A percentile compares a stretch with the other conserved stretches of the same genome.
Evolutionary conservation across 2,888 invertebrate species (phyloP).

Genomic region (Hedychridium roseum): DNA sequence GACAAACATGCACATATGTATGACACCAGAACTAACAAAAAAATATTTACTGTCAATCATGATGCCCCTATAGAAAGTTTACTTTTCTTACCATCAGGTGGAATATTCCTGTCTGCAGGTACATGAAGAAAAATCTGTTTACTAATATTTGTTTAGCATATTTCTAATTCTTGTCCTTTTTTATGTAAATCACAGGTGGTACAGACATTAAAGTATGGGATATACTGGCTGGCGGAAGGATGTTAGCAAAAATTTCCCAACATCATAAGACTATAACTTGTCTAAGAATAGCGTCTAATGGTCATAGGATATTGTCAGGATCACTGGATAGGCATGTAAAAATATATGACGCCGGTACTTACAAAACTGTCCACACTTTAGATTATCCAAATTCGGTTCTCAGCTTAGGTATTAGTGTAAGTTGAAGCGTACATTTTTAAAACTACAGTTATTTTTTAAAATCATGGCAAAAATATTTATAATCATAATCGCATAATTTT

Average conservation of each 20-base stretch:
- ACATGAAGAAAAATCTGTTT: constrained; percentile 20
- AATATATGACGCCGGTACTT: constrained; percentile 87
- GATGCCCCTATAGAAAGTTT: constrained; percentile 90
- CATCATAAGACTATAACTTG: constrained; percentile 97
- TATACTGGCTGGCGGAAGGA: constrained; percentile 84
- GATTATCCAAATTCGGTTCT: constrained; percentile 91
- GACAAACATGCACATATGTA: constrained; percentile 88
- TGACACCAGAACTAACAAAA: constrained; percentile 79
- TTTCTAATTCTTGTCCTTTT: constrained; percentile 5
- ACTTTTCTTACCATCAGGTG: constrained; percentile 87
- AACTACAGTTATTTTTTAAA: background rate
- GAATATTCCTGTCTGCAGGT: constrained; percentile 89
- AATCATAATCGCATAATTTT: constrained; percentile 30
- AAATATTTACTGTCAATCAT: constrained; percentile 81
- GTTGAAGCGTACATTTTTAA: constrained; percentile 36
- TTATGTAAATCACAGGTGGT: constrained; percentile 69
- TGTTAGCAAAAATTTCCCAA: constrained; percentile 84
- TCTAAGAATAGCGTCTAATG: constrained; percentile 81
- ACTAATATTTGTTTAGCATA: background rate
- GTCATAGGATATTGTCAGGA: constrained; percentile 84
- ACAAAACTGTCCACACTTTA: constrained; percentile 86
- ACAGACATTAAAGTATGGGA: constrained; percentile 95
- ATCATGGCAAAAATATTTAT: constrained; percentile 6
- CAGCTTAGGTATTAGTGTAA: constrained; percentile 78
- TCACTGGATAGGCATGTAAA: constrained; percentile 94